Percentiles rank a stretch among this genome's conserved stretches.
Evolutionary conservation across 2,888 invertebrate species (phyloP).

Genomic region (Chirona hameri): DNA sequence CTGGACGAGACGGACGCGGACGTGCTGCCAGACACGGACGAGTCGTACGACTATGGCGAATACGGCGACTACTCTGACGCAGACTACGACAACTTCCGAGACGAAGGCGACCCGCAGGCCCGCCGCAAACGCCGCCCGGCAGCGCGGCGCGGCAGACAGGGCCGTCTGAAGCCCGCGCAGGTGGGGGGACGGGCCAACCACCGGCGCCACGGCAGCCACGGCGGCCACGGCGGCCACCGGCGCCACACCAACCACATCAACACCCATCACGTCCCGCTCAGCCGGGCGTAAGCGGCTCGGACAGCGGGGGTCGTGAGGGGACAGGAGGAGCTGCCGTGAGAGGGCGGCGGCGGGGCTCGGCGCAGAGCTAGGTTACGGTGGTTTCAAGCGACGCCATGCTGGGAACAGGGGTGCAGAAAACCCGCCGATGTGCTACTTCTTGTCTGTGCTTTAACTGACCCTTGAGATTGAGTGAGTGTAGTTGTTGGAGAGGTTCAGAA

Average conservation of each 20-base stretch:
- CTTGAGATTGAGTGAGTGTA: no score
- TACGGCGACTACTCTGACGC: not conserved
- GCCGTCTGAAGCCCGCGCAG: not conserved
- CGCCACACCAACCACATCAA: not conserved
- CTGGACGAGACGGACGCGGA: not conserved
- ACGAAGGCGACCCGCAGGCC: not conserved
- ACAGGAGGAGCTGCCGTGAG: no score
- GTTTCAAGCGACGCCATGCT: no score
- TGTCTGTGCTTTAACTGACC: no score
- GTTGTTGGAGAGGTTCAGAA: no score
- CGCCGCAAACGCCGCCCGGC: not conserved
- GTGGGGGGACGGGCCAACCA: not conserved
- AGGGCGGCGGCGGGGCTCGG: no score
- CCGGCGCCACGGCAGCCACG: not conserved
- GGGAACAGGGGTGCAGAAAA: no score
- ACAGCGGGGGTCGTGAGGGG: no score
- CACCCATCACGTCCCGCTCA: not conserved
- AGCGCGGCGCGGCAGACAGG: not conserved
- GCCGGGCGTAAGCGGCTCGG: no score
- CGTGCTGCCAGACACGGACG: not conserved
- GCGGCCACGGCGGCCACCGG: not conserved
- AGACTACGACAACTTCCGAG: not conserved
- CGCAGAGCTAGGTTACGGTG: no score
- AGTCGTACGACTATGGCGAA: not conserved
- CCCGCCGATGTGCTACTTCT: no score